A percentile compares a stretch with the other conserved stretches of the same genome.
Conservation (phyloP, 2,797 vertebrate genomes). For the Steatocranus sp. region DNA sequence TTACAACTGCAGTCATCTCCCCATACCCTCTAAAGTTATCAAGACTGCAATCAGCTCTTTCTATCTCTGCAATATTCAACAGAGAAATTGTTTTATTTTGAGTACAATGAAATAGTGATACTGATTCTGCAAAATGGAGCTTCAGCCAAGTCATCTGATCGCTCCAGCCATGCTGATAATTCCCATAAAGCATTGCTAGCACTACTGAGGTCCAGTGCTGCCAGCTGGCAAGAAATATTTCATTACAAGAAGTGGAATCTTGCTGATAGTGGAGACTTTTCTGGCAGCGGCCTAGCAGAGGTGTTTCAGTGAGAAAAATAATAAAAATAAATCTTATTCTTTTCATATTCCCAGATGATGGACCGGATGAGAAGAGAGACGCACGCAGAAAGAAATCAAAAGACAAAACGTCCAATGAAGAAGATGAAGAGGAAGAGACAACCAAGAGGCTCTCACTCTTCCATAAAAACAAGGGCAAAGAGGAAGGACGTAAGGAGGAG, state of each 20-base stretch:
- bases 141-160: conserved; percentile 27
- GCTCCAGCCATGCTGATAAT: conserved; percentile 18
- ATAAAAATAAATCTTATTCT: background rate
- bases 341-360: conserved; percentile 31
- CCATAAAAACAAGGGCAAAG: conserved; percentile 4
- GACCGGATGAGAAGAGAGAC: conserved; percentile 23
- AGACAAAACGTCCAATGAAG: conserved; percentile 36
- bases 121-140: background rate
- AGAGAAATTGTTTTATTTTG: background rate
- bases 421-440: conserved; percentile 45
- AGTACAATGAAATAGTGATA: background rate
- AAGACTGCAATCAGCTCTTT: background rate
- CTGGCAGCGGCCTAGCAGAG: background rate
- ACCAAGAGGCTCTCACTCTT: conserved; percentile 17
- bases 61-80: background rate
- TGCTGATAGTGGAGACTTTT: conserved; percentile 32
- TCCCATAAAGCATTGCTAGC: conserved; percentile 37
- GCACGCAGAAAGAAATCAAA: conserved; percentile 53
- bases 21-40: background rate
- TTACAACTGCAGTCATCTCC: background rate
- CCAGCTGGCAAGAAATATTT: conserved; percentile 59
- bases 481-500: conserved; percentile 49
- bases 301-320: background rate
- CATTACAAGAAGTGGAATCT: conserved; percentile 47
- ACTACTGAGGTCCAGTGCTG: conserved; percentile 4